phyloP scores from a whole-genome alignment of 2,888 invertebrate genomes.

The Lapara coniferarum region DNA sequence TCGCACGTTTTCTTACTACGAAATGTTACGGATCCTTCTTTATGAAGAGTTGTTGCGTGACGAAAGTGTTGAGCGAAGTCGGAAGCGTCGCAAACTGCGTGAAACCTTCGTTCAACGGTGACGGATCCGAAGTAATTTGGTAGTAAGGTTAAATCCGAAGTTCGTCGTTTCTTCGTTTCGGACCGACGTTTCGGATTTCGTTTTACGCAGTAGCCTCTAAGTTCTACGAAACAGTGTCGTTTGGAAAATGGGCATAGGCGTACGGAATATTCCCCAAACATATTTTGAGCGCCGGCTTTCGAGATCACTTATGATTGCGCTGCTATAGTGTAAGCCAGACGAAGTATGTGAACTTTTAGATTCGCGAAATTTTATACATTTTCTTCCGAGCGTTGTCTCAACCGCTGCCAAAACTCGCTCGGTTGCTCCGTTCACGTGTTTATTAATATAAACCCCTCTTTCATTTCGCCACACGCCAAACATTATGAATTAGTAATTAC shows the following conservation, averaged over 20 bases:
- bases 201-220: no score
- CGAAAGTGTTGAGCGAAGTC: no score
- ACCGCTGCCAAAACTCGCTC: constrained; percentile 11
- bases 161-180: no score
- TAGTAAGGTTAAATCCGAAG: no score
- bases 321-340: not conserved
- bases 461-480: not conserved
- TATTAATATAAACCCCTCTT: not conserved
- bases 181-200: no score
- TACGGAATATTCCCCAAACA: not conserved
- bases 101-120: no score
- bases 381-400: constrained; percentile 9
- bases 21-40: no score
- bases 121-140: no score
- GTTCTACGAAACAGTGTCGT: not conserved
- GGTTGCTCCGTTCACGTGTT: not conserved
- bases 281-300: constrained; percentile 7
- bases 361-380: constrained; percentile 5
- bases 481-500: constrained; percentile 6
- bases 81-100: no score
- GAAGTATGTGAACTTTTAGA: constrained; percentile 12
- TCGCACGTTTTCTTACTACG: no score
- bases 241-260: not conserved
- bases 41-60: no score
- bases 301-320: constrained; percentile 5